These are phyloP conservation scores for Chloebia gouldiae DNA, from an alignment of 2,113 vertebrate genomes.

Conservation along the genomic window DNA sequence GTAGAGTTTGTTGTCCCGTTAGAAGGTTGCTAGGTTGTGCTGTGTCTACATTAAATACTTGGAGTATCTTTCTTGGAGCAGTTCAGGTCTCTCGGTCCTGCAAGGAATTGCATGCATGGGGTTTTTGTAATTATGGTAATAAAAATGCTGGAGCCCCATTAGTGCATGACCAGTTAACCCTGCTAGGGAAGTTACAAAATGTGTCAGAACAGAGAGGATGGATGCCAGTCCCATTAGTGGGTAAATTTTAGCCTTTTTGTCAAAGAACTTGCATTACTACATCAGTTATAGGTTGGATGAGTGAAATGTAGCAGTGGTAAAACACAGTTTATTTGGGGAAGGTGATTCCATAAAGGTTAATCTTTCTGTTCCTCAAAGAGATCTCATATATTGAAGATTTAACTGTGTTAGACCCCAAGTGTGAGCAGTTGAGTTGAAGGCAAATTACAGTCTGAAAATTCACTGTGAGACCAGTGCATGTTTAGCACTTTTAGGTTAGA, in stretches of 20 bases:
- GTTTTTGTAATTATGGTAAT: not conserved
- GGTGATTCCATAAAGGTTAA: not conserved
- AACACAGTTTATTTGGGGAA: not conserved
- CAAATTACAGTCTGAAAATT: not conserved
- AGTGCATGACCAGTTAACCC: not conserved
- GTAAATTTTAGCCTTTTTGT: not conserved
- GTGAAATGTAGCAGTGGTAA: not conserved
- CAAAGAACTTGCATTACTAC: not conserved
- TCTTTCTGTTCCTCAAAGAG: not conserved
- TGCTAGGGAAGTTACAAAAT: not conserved
- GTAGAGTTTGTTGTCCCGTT: not conserved
- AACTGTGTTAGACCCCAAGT: not conserved
- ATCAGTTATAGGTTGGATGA: not conserved
- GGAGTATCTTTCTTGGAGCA: not conserved
- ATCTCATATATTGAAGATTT: not conserved
- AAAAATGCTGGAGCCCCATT: not conserved
- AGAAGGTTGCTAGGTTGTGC: not conserved
- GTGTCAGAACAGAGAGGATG: not conserved
- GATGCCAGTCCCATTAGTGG: not conserved
- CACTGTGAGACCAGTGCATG: not conserved
- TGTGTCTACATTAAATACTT: not conserved
- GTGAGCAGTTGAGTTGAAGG: not conserved
- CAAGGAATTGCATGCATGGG: not conserved
- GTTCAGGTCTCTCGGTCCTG: not conserved
- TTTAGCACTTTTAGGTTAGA: not conserved